Conservation (phyloP, 1,140 invertebrate species). For the Papilio polytes region DNA sequence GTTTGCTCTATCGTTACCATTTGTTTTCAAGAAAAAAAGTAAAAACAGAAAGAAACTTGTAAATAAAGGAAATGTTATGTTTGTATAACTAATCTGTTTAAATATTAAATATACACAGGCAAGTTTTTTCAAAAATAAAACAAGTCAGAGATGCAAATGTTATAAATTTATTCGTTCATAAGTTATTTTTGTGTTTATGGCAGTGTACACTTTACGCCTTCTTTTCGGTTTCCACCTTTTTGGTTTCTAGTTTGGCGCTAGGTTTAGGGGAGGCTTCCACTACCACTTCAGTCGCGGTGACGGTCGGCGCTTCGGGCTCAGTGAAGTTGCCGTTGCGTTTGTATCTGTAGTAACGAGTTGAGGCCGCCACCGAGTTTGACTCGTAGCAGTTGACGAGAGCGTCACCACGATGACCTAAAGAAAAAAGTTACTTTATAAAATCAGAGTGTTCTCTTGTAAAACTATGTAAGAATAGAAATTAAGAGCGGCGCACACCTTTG, state of each 20-base stretch:
- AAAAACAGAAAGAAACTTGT: no score
- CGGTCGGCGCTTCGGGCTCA: constrained; percentile 45
- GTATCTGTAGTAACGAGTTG: constrained; percentile 71
- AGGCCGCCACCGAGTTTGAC: constrained; percentile 67
- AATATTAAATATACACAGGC: no score
- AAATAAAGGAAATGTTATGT: no score
- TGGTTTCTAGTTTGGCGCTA: constrained; percentile 41
- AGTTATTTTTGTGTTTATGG: constrained; percentile 18
- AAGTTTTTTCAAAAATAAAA: neutral
- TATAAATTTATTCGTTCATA: constrained; percentile 34
- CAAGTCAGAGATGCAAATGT: constrained; percentile 4
- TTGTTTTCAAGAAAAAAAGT: no score
- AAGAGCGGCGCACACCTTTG: no score
- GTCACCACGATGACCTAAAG: constrained; percentile 70
- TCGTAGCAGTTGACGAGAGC: constrained; percentile 77
- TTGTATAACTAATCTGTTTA: no score
- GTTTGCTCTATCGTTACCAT: no score
- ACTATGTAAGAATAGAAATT: neutral
- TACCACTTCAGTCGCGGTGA: constrained; percentile 37
- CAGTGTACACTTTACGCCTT: constrained; percentile 41
- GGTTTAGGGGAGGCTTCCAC: constrained; percentile 30
- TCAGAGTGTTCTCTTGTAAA: neutral
- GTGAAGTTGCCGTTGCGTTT: constrained; percentile 73
- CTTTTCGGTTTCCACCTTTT: constrained; percentile 37
- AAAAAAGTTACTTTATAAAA: neutral